Percentiles rank a stretch among this genome's conserved stretches.
Evolutionary conservation across 1,140 invertebrate species (phyloP).

Genomic region (Lordiphosa clarofinis): DNA sequence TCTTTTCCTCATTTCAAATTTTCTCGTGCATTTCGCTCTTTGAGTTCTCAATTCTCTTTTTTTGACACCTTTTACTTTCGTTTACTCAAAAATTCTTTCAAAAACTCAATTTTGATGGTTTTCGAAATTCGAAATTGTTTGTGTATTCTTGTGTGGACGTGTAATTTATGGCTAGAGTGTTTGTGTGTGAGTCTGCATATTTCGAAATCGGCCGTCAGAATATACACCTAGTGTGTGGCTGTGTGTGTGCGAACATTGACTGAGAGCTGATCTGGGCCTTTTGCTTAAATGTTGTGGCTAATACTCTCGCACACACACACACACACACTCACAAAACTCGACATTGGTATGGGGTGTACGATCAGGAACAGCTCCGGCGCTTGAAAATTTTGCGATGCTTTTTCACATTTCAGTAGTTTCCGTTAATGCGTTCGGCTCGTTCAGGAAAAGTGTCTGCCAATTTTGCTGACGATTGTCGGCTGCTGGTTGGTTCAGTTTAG

Average conservation of each 20-base stretch:
- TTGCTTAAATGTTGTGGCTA: too few relatives aligned
- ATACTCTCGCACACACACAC: too few relatives aligned
- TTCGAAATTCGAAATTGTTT: slow-evolving; percentile 52
- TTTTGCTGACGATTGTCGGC: slow-evolving; percentile 12
- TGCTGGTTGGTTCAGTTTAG: slow-evolving; percentile 2
- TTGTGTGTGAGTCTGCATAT: slow-evolving; percentile 49
- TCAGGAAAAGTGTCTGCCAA: slow-evolving; percentile 17
- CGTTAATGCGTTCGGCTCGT: slow-evolving; percentile 74
- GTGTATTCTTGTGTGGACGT: slow-evolving; percentile 14
- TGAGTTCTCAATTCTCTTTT: slow-evolving; percentile 18
- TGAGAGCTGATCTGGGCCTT: slow-evolving; percentile 39
- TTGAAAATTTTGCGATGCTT: slow-evolving; percentile 61
- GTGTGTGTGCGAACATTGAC: slow-evolving; percentile 1
- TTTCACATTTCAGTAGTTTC: slow-evolving; percentile 76
- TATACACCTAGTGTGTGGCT: slow-evolving; percentile 22
- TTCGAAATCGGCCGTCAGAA: slow-evolving; percentile 64
- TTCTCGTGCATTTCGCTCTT: slow-evolving; percentile 15
- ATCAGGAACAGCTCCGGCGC: slow-evolving; percentile 54
- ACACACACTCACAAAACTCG: slow-evolving; percentile 13
- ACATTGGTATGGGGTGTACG: slow-evolving; percentile 16
- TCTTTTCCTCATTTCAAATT: slow-evolving; percentile 2
- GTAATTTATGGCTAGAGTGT: slow-evolving; percentile 15
- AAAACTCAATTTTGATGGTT: slow-evolving; percentile 35
- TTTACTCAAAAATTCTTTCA: slow-evolving; percentile 26
- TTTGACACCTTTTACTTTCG: slow-evolving; percentile 64